Conservation (phyloP, 2,113 vertebrate genomes). For the Romanogobio albipinnatus region DNA sequence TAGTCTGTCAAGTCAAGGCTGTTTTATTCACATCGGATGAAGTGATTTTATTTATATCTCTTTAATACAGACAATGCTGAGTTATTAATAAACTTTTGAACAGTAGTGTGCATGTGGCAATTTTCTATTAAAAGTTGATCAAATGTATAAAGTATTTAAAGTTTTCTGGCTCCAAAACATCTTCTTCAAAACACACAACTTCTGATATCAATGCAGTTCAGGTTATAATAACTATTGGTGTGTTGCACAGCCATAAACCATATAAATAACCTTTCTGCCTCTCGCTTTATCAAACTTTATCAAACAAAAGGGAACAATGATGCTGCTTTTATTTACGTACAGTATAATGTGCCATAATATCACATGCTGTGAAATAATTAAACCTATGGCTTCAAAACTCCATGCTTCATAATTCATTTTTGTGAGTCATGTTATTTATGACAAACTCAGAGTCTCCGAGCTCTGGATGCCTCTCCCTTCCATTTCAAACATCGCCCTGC, state of each 20-base stretch:
- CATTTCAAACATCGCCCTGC: constrained; percentile 34
- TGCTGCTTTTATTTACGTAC: constrained; percentile 7
- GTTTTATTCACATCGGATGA: no score
- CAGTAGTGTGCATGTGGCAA: not conserved
- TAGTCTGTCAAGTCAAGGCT: no score
- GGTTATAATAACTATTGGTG: constrained; percentile 11
- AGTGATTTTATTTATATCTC: no score
- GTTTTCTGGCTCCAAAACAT: not conserved
- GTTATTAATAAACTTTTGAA: no score
- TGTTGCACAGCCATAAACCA: not conserved
- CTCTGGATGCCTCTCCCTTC: not conserved
- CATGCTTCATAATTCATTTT: constrained; percentile 21
- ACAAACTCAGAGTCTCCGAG: not conserved
- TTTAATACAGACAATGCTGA: no score
- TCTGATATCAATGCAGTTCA: not conserved
- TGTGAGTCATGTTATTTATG: constrained; percentile 23
- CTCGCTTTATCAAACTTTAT: not conserved
- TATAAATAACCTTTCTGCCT: not conserved
- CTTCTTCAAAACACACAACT: not conserved
- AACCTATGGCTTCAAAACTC: constrained; percentile 2
- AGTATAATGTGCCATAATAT: constrained; percentile 11
- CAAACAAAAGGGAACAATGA: not conserved
- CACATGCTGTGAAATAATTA: constrained; percentile 19
- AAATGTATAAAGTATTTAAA: not conserved
- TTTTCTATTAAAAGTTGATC: constrained; percentile 1